These are phyloP conservation scores for Panurus biarmicus DNA, from an alignment of 2,113 vertebrate genomes.

Conservation along the genomic window DNA sequence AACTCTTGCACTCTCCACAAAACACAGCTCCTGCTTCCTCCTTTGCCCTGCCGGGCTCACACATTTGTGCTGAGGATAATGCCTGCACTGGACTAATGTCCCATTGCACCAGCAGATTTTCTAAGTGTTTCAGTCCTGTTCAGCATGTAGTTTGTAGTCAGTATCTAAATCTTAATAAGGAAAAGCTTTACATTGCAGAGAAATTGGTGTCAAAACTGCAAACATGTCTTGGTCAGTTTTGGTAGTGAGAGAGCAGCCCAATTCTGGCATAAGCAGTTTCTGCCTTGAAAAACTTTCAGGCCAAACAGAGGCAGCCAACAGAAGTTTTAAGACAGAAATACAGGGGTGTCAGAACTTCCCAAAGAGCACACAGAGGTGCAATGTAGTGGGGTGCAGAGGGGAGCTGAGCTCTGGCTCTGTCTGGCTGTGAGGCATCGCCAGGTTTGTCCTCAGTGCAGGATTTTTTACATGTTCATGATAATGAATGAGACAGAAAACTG, in stretches of 20 bases:
- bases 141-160: neutral
- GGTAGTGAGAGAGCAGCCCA: neutral
- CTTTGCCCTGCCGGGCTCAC: neutral
- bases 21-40: neutral
- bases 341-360: neutral
- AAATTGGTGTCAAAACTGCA: neutral
- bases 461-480: neutral
- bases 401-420: neutral
- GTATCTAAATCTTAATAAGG: neutral
- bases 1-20: neutral
- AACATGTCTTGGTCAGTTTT: neutral
- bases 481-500: neutral
- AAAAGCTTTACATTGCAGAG: neutral
- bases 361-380: neutral
- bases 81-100: neutral
- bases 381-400: neutral
- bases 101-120: neutral
- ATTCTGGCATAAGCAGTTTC: neutral
- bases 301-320: neutral
- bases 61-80: neutral
- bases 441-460: neutral
- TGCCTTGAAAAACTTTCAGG: neutral
- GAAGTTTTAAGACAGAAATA: neutral
- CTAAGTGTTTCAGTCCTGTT: neutral
- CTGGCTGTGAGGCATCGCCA: accelerated